phyloP scores from a whole-genome alignment of 2,888 invertebrate species.

The Sycophila texana region DNA sequence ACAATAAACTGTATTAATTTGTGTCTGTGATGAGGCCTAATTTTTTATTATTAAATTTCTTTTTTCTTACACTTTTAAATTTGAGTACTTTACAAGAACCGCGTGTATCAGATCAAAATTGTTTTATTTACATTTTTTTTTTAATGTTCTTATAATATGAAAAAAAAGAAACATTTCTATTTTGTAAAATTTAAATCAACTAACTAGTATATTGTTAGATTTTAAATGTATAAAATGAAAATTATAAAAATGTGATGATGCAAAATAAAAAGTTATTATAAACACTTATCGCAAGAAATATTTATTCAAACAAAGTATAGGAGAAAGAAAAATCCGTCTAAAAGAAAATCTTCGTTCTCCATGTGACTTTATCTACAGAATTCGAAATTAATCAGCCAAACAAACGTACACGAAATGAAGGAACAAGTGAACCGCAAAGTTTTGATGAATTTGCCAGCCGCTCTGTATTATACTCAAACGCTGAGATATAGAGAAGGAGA shows the following conservation, averaged over 20 bases:
- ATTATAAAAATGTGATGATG: no score
- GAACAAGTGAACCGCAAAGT: slow-evolving; percentile 31
- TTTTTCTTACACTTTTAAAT: background rate
- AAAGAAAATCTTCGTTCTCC: slow-evolving; percentile 43
- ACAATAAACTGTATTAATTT: slow-evolving; percentile 33
- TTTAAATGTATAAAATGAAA: no score
- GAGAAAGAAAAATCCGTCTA: background rate
- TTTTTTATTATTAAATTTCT: background rate
- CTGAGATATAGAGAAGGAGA: slow-evolving; percentile 62
- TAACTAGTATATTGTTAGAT: no score
- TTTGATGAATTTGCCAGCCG: slow-evolving; percentile 42
- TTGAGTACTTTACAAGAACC: background rate
- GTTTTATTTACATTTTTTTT: no score
- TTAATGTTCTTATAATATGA: no score
- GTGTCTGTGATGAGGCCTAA: slow-evolving; percentile 37
- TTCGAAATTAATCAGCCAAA: slow-evolving; percentile 28
- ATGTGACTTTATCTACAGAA: slow-evolving; percentile 12
- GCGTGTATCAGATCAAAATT: no score
- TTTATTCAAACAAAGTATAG: background rate
- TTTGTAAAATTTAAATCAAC: no score
- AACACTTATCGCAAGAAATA: background rate
- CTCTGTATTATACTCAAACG: slow-evolving; percentile 71
- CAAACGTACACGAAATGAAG: background rate
- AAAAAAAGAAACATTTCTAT: no score
- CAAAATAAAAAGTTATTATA: background rate